Evolutionary conservation across 2,113 vertebrate genomes (phyloP), one percentile per base, ranked within the genome.

Genomic region (Poecilia latipinna): DNA sequence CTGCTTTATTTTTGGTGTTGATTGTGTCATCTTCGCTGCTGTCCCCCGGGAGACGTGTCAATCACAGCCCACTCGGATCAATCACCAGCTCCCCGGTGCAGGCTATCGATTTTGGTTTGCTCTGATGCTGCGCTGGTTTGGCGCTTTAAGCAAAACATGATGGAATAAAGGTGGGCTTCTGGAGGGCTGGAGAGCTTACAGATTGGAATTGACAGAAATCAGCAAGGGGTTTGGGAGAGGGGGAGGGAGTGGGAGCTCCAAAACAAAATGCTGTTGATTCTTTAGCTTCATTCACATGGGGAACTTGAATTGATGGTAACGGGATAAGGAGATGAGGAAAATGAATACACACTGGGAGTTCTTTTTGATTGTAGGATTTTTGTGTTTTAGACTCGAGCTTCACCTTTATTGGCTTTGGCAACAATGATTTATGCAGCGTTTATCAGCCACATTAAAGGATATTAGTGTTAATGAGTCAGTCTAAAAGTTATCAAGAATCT

Each of bases 191-290:
- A 80, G 80, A 77, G 84, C 42, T 74, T 74, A 84, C 81, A 85
- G 82, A 93, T 89, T 88, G 89, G 78, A 90, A 91, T 88, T 91
- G 91, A 90, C 84, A 89, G 75, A 86, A 92, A 92, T 92, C 75
- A 71, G 73, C 74, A 66, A 61, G 68, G 74, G 74, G 74, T 76
- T 76, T 29, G 51, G 17, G 44, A 68, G 57, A 29, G 77, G 57
- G 60, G 35, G 35, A 37, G 3, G 29, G 29, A 3, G 35, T 12
- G 15, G 44, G 17, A 48, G 65, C 79, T 33, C 51, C 42, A 28
- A 54, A 73, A 74, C 71, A 77, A 83, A 88, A 82, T 2, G 33
- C 64, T 60, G 39, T 74, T 82, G 77, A 88, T 73, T 83, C 35
- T 63, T 74, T 37, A 32, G 64, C 24, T 70, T n/a, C 37, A 69